Percentiles rank a stretch among this genome's conserved stretches.
Conservation (phyloP, 2,888 invertebrate genomes). For the Lycocerus yunnanus region DNA sequence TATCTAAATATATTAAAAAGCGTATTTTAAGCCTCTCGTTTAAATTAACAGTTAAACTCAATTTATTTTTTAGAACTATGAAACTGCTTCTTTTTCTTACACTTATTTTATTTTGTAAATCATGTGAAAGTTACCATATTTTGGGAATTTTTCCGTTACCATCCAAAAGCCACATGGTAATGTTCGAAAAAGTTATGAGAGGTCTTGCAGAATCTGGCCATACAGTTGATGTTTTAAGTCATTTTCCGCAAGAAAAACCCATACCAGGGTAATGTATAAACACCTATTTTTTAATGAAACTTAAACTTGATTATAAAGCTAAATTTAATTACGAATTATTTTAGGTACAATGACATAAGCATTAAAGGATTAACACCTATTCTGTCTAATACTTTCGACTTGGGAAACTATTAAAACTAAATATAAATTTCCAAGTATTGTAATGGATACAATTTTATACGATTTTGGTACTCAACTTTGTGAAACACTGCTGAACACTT, state of each 20-base stretch:
- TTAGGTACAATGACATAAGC: background rate
- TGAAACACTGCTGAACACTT: background rate
- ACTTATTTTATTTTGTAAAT: background rate
- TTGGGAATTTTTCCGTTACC: background rate
- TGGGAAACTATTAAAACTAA: background rate
- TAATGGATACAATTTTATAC: background rate
- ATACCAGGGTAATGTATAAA: constrained; percentile 7
- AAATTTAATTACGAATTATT: constrained; percentile 5
- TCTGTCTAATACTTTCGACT: background rate
- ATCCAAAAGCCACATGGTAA: background rate
- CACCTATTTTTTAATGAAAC: no score
- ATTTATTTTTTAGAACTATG: constrained; percentile 14
- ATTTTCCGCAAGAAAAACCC: constrained; percentile 36
- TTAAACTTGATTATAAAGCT: no score
- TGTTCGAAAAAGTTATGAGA: background rate
- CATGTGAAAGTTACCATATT: background rate
- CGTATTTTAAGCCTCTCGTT: no score
- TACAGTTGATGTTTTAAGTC: constrained; percentile 36
- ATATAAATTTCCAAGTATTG: background rate
- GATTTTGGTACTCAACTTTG: background rate
- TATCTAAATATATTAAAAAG: no score
- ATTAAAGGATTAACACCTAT: background rate
- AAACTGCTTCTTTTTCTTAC: background rate
- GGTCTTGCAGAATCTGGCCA: constrained; percentile 18
- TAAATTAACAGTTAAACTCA: no score